Conservation (phyloP, 2,797 vertebrate species). For the Crypturellus tataupa region DNA sequence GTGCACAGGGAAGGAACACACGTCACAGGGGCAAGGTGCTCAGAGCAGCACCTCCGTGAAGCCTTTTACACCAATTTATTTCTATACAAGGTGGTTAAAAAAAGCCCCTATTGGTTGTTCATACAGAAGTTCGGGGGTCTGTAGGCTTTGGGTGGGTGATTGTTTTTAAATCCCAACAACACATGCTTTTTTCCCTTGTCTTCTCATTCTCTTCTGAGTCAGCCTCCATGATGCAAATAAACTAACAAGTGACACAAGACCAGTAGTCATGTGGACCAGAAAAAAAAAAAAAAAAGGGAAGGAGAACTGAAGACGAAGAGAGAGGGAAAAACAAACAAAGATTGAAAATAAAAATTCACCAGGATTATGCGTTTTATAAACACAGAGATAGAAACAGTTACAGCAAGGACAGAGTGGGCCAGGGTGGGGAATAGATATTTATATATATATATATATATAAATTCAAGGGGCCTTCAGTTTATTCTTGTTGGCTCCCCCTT, state of each 20-base stretch:
- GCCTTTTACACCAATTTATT: conserved; percentile 85
- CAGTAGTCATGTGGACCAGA: conserved; percentile 74
- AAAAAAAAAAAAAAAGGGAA: not conserved
- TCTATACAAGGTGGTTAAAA: conserved; percentile 81
- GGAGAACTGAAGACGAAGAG: conserved; percentile 53
- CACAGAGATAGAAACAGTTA: conserved; percentile 85
- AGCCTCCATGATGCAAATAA: conserved; percentile 75
- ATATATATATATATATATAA: conserved; percentile 83
- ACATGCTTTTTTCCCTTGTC: conserved; percentile 75
- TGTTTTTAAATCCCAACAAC: conserved; percentile 77
- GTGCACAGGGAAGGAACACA: conserved; percentile 54
- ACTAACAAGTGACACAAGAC: conserved; percentile 75
- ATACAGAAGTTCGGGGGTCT: conserved; percentile 72
- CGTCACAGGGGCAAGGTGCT: conserved; percentile 48
- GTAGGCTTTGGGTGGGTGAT: conserved; percentile 47
- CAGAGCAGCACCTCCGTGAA: conserved; percentile 70
- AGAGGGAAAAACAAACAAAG: conserved; percentile 77
- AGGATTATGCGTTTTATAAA: conserved; percentile 87
- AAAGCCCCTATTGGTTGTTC: conserved; percentile 76
- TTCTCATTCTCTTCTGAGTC: conserved; percentile 76
- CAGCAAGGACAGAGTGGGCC: conserved; percentile 83
- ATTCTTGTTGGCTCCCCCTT: conserved; percentile 69
- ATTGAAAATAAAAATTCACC: conserved; percentile 83
- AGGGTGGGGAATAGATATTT: conserved; percentile 80
- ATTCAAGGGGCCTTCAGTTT: conserved; percentile 77